Evolutionary conservation across 2,113 vertebrate species (phyloP).

Genomic region (Cyanistes caeruleus): DNA sequence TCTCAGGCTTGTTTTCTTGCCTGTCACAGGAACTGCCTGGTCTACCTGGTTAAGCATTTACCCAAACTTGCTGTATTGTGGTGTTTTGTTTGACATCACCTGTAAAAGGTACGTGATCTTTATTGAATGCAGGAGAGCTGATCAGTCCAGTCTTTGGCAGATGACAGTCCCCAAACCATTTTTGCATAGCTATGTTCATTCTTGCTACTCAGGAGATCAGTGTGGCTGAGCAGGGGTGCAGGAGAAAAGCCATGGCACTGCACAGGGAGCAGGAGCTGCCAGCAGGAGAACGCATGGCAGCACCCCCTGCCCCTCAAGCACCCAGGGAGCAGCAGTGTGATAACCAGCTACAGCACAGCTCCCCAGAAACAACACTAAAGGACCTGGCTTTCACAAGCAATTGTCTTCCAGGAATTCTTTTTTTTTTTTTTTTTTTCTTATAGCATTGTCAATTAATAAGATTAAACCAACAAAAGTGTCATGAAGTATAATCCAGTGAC

Average conservation of each 20-base stretch:
- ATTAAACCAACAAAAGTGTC: not conserved
- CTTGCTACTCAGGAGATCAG: not conserved
- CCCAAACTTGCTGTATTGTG: not conserved
- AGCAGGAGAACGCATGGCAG: not conserved
- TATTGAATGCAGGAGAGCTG: not conserved
- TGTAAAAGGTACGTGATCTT: not conserved
- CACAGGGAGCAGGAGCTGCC: not conserved
- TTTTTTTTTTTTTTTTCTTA: not conserved
- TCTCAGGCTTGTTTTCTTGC: not conserved
- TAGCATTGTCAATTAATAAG: not conserved
- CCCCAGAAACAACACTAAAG: not conserved
- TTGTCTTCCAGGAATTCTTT: not conserved
- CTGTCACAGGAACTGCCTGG: not conserved
- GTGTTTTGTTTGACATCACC: not conserved
- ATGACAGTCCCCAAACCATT: not conserved
- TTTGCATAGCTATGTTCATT: not conserved
- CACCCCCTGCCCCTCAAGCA: not conserved
- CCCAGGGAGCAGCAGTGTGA: not conserved
- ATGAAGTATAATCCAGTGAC: not conserved
- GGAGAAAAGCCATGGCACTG: fast-evolving
- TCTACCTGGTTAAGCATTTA: not conserved
- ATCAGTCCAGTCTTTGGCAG: not conserved
- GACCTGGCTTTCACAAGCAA: not conserved
- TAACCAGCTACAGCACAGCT: not conserved
- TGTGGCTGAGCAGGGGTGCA: not conserved